A percentile compares a stretch with the other conserved stretches of the same genome.
Conservation (phyloP, 2,113 vertebrate species). For the Pleuronectes platessa region DNA sequence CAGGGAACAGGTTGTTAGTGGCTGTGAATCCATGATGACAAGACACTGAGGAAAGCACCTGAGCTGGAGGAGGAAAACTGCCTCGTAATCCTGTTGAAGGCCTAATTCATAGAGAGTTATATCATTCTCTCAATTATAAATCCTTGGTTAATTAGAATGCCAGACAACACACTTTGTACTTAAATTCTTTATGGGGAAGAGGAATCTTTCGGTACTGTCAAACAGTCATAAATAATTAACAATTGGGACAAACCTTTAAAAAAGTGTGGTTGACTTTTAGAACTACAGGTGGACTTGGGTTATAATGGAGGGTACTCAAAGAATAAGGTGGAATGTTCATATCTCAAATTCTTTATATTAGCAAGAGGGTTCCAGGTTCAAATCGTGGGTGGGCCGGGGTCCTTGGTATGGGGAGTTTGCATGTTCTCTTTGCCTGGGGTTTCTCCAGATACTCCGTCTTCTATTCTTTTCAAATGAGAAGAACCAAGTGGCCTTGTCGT, state of each 20-base stretch:
- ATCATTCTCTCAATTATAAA: background rate
- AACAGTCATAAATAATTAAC: background rate
- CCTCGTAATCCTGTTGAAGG: background rate
- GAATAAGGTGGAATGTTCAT: background rate
- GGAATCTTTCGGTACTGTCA: background rate
- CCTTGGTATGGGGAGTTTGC: background rate
- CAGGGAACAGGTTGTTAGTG: constrained; percentile 47
- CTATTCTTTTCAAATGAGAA: background rate
- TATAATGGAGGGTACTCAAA: background rate
- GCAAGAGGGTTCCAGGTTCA: background rate
- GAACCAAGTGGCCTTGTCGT: background rate
- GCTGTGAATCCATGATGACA: constrained; percentile 42
- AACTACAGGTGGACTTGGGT: too few relatives aligned
- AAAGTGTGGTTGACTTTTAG: background rate
- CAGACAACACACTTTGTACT: background rate
- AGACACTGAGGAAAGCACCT: constrained; percentile 26
- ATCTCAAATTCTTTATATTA: background rate
- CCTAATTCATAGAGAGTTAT: background rate
- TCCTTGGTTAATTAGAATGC: background rate
- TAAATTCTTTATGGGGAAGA: too few relatives aligned
- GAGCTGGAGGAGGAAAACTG: constrained; percentile 3
- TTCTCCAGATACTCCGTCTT: too few relatives aligned
- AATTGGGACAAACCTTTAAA: background rate
- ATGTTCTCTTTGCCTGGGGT: too few relatives aligned
- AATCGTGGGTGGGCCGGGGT: background rate